Conservation (phyloP, 1,140 invertebrate species). For the Saccostrea cuccullata region DNA sequence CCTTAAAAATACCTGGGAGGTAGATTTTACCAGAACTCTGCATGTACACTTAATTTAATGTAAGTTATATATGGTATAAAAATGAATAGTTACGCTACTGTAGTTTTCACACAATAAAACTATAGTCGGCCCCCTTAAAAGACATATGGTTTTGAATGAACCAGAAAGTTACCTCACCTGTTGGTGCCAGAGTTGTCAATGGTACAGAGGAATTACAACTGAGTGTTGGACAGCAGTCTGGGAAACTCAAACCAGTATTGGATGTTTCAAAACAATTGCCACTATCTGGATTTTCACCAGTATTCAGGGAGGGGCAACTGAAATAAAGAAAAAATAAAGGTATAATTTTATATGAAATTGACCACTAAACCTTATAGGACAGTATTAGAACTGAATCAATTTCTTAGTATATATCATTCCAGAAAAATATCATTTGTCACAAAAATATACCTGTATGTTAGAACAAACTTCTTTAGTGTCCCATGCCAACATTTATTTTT, state of each 20-base stretch:
- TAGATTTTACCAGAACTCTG: too few species aligned
- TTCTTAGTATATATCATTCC: background rate
- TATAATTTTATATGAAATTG: background rate
- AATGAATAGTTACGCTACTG: too few species aligned
- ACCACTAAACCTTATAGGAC: background rate
- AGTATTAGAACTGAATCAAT: too few species aligned
- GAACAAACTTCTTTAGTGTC: constrained; percentile 2
- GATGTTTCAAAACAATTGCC: constrained; percentile 43
- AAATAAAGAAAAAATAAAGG: background rate
- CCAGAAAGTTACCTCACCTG: constrained; percentile 12
- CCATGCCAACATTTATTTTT: constrained; percentile 46
- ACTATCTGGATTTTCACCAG: constrained; percentile 41
- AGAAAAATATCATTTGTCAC: background rate
- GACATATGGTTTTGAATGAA: background rate
- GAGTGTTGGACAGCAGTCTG: constrained; percentile 48
- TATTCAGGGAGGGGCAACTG: constrained; percentile 37
- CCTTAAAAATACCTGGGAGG: too few species aligned
- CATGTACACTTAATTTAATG: too few species aligned
- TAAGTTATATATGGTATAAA: too few species aligned
- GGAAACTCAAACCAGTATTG: constrained; percentile 40
- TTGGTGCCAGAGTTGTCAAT: constrained; percentile 43
- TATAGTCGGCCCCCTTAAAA: too few species aligned
- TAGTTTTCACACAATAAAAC: too few species aligned
- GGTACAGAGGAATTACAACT: constrained; percentile 42
- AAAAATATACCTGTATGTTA: constrained; percentile 45